Conservation (phyloP, 2,888 invertebrate genomes). For the Cylloceria caligata region DNA sequence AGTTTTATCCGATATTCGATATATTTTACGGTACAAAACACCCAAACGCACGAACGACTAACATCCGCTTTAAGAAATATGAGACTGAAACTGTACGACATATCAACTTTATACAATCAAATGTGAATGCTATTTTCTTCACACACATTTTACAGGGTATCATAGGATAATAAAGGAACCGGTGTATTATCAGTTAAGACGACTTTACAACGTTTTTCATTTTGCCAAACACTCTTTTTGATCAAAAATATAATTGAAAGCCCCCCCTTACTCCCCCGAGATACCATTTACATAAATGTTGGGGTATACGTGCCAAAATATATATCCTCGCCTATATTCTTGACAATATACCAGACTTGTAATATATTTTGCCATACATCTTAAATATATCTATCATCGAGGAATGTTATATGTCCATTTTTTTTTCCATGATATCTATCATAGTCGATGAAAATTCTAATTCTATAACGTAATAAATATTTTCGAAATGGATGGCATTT, state of each 20-base stretch:
- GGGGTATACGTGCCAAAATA: background rate
- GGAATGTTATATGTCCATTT: too few relatives aligned
- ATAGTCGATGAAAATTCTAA: background rate
- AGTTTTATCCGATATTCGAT: constrained; percentile 14
- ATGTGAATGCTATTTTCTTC: background rate
- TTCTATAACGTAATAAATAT: background rate
- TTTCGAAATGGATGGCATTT: background rate
- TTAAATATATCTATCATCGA: too few relatives aligned
- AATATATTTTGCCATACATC: too few relatives aligned
- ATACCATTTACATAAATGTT: background rate
- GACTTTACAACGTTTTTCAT: background rate
- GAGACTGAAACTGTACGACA: constrained; percentile 28
- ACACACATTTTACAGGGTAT: constrained; percentile 25
- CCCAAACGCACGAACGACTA: constrained; percentile 43
- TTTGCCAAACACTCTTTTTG: background rate
- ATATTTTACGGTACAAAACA: constrained; percentile 29
- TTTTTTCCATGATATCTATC: too few relatives aligned
- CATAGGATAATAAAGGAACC: background rate
- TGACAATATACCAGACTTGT: too few relatives aligned
- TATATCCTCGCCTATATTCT: background rate
- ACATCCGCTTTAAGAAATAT: constrained; percentile 18
- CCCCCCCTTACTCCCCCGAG: too few relatives aligned
- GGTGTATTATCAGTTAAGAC: background rate
- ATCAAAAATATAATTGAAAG: background rate
- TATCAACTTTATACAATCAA: background rate